A percentile compares a stretch with the other conserved stretches of the same genome.
These are phyloP conservation scores for Pristionchus mayeri DNA, from an alignment of 2,888 invertebrate genomes.

Conservation along the genomic window DNA sequence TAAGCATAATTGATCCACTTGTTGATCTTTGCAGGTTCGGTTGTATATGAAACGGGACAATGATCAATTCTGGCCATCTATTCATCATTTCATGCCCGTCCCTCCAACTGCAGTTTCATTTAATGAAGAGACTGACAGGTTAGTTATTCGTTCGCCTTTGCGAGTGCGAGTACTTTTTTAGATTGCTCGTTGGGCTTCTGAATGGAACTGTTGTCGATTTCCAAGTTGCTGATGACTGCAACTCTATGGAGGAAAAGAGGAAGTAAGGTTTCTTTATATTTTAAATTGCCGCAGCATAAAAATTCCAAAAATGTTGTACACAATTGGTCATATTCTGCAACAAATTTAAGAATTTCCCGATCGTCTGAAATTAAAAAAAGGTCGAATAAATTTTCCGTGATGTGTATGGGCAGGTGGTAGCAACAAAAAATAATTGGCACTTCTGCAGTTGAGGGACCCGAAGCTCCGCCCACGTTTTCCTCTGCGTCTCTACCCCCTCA, in stretches of 20 bases:
- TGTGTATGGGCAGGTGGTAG: no score
- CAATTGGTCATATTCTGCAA: no score
- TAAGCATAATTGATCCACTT: background rate
- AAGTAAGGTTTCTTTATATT: slow-evolving; percentile 55
- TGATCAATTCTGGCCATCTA: slow-evolving; percentile 98
- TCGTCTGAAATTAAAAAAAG: no score
- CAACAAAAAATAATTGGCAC: no score
- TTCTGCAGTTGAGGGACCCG: no score
- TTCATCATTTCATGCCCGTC: slow-evolving; percentile 81
- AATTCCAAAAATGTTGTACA: no score
- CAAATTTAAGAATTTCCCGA: no score
- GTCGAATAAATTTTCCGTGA: no score
- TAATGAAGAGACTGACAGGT: slow-evolving; percentile 70
- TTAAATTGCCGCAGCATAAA: no score
- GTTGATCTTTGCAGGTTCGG: slow-evolving; percentile 80
- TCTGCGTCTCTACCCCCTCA: no score
- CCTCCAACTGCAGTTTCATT: slow-evolving; percentile 70
- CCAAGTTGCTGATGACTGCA: slow-evolving; percentile 91
- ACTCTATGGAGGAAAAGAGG: slow-evolving; percentile 80
- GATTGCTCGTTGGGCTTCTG: slow-evolving; percentile 94
- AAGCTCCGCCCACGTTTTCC: no score
- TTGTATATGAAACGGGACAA: slow-evolving; percentile 97
- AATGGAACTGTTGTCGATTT: slow-evolving; percentile 93
- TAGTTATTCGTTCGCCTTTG: background rate
- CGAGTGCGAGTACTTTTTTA: slow-evolving; percentile 78